A percentile compares a stretch with the other conserved stretches of the same genome.
These are phyloP conservation scores for Eupithecia subumbrata DNA, from an alignment of 2,888 invertebrate genomes.

Conservation along the genomic window DNA sequence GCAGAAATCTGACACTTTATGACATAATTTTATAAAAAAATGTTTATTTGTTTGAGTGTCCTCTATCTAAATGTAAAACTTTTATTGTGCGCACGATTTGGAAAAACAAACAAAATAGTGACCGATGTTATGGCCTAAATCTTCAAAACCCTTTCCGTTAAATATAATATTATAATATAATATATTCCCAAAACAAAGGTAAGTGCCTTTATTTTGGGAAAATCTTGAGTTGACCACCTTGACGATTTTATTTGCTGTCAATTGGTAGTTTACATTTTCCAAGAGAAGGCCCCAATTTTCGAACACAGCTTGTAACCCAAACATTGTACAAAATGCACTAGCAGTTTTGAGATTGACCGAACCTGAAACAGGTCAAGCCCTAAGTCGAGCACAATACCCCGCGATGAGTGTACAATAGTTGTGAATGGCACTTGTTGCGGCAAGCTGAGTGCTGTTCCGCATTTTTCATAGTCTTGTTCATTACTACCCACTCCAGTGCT, in stretches of 20 bases:
- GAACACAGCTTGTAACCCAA: neutral
- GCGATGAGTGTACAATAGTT: constrained; percentile 22
- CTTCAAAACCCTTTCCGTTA: too few species aligned
- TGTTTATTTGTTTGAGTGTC: too few species aligned
- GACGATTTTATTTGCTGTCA: neutral
- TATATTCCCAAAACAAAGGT: too few species aligned
- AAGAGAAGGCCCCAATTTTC: neutral
- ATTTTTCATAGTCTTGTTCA: constrained; percentile 45
- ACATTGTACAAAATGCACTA: neutral
- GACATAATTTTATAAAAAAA: too few species aligned
- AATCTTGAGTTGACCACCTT: too few species aligned
- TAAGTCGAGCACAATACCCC: constrained; percentile 16
- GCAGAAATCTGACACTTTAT: too few species aligned
- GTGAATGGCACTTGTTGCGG: constrained; percentile 47
- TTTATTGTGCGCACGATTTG: too few species aligned
- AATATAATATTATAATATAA: too few species aligned
- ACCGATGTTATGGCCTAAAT: too few species aligned
- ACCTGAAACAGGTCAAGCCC: constrained; percentile 13
- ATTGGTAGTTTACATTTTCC: neutral
- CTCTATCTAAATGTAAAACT: too few species aligned
- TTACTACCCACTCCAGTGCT: constrained; percentile 33
- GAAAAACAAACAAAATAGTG: too few species aligned
- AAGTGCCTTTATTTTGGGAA: too few species aligned
- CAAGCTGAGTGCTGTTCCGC: constrained; percentile 25
- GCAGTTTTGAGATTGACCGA: constrained; percentile 5